A percentile compares a stretch with the other conserved stretches of the same genome.
phyloP scores from a whole-genome alignment of 2,797 vertebrate genomes.

The Phoebastria nigripes region DNA sequence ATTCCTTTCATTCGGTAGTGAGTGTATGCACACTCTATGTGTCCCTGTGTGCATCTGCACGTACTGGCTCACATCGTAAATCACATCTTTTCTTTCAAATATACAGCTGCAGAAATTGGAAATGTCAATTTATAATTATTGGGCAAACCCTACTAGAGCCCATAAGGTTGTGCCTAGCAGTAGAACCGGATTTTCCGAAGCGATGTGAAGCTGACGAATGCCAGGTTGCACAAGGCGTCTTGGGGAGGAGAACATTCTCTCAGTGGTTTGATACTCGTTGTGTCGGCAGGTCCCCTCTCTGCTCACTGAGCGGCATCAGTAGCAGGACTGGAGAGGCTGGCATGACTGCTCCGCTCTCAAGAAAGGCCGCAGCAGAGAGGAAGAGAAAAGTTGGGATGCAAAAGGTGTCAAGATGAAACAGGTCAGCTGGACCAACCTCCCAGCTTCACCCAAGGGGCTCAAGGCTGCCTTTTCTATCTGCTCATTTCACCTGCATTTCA shows the following conservation, averaged over 20 bases:
- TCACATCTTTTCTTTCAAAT: not conserved
- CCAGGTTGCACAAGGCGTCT: not conserved
- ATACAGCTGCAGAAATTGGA: not conserved
- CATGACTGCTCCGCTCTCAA: not conserved
- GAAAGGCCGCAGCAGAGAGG: not conserved
- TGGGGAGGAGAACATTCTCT: not conserved
- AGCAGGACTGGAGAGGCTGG: not conserved
- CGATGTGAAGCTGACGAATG: fast-evolving
- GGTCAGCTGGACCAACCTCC: not conserved
- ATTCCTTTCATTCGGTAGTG: not conserved
- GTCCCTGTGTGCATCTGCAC: not conserved
- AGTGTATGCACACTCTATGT: not conserved
- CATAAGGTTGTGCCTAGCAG: not conserved
- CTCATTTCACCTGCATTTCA: not conserved
- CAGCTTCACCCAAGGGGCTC: not conserved
- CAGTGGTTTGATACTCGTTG: not conserved
- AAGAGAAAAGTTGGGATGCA: not conserved
- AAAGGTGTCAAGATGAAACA: not conserved
- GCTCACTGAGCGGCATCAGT: not conserved
- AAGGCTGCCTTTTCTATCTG: not conserved
- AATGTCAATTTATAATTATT: not conserved
- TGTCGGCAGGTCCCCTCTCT: not conserved
- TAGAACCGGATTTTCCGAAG: not conserved
- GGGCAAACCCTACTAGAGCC: not conserved
- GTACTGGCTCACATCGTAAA: not conserved